Evolutionary conservation across 2,797 vertebrate genomes (phyloP).

Genomic region (Podargus strigoides): DNA sequence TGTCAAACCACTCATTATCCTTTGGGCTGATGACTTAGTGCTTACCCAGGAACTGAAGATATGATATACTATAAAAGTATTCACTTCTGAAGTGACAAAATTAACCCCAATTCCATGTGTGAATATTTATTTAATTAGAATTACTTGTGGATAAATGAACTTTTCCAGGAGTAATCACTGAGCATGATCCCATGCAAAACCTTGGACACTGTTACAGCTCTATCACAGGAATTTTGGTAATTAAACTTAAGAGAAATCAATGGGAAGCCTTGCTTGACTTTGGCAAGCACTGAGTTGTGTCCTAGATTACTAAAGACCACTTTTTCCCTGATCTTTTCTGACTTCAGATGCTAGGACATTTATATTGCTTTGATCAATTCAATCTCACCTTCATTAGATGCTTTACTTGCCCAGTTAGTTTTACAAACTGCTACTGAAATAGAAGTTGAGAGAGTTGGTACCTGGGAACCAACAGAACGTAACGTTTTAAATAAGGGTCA

Average conservation of each 20-base stretch:
- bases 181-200: not conserved
- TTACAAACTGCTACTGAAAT: not conserved
- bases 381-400: not conserved
- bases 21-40: not conserved
- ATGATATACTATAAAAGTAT: not conserved
- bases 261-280: not conserved
- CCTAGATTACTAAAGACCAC: not conserved
- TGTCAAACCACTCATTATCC: not conserved
- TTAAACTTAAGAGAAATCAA: not conserved
- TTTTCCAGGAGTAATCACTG: not conserved
- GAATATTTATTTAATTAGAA: not conserved
- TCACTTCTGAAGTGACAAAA: not conserved
- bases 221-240: not conserved
- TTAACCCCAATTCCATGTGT: not conserved
- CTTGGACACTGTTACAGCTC: not conserved
- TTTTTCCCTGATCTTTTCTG: not conserved
- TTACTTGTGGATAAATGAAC: not conserved
- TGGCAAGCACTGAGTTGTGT: not conserved
- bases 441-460: not conserved
- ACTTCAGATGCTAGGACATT: not conserved
- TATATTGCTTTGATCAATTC: not conserved
- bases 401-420: not conserved
- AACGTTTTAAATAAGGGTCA: not conserved
- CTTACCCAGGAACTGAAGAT: not conserved
- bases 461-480: not conserved